Percentiles rank a stretch among this genome's conserved stretches.
These are phyloP conservation scores for Paraplagusia blochii DNA, from an alignment of 2,113 vertebrate species.

Conservation along the genomic window DNA sequence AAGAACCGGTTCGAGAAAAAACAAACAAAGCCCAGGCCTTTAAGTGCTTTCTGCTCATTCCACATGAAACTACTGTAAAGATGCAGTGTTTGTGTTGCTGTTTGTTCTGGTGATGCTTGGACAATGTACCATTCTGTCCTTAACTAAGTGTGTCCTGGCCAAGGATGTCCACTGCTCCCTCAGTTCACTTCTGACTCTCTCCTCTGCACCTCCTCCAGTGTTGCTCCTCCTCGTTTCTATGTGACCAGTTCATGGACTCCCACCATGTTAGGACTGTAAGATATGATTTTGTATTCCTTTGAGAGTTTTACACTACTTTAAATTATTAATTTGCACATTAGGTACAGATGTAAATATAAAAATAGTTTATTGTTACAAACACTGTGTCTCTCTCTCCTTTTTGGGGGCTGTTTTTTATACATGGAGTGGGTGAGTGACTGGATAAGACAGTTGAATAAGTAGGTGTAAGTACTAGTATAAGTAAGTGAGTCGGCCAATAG, in stretches of 20 bases:
- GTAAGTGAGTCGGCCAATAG: no score
- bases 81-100: constrained; percentile 70
- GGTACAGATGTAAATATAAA: constrained; percentile 79
- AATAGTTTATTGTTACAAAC: constrained; percentile 83
- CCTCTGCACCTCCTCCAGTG: constrained; percentile 69
- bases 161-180: constrained; percentile 77
- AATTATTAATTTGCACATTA: constrained; percentile 85
- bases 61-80: constrained; percentile 64
- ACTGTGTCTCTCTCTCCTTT: constrained; percentile 77
- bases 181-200: constrained; percentile 67
- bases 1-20: no score
- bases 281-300: constrained; percentile 79
- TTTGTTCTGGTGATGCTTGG: constrained; percentile 67
- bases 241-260: constrained; percentile 72
- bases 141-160: constrained; percentile 72
- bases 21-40: constrained; percentile 42
- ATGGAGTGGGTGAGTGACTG: no score
- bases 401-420: constrained; percentile 58
- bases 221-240: constrained; percentile 68
- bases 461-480: no score
- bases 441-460: no score
- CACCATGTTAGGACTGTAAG: constrained; percentile 75
- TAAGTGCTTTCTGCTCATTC: constrained; percentile 69
- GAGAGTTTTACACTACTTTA: constrained; percentile 77
- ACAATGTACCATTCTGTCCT: constrained; percentile 69